phyloP scores from a whole-genome alignment of 2,113 vertebrate species.

The Rhipidura dahli region DNA sequence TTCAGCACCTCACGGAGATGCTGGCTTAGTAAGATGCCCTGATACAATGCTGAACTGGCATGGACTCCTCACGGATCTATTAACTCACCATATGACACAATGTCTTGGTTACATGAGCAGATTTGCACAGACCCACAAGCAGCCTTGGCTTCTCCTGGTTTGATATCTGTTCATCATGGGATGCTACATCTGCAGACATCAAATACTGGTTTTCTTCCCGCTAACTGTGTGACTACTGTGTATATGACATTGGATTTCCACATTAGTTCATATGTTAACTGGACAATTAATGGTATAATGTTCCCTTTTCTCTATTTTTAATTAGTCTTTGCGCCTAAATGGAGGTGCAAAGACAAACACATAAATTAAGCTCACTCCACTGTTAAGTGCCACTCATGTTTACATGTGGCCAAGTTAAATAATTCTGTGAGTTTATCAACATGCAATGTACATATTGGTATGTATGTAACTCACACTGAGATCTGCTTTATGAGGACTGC shows the following conservation, averaged over 20 bases:
- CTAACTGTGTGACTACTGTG: background rate
- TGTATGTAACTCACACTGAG: background rate
- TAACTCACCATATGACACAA: background rate
- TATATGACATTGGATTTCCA: background rate
- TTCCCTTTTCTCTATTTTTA: conserved; percentile 25
- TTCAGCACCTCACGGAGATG: background rate
- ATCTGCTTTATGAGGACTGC: background rate
- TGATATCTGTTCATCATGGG: background rate
- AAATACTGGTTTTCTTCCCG: background rate
- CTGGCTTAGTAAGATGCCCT: background rate
- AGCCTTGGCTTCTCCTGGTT: background rate
- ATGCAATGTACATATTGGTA: background rate
- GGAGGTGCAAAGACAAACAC: background rate
- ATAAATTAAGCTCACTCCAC: background rate
- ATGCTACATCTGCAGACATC: background rate
- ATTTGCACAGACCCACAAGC: background rate
- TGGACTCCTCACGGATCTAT: accelerated
- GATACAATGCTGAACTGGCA: background rate
- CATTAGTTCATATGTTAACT: background rate
- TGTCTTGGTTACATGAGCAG: background rate
- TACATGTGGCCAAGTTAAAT: background rate
- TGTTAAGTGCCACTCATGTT: background rate
- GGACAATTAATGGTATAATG: background rate
- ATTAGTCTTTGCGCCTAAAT: background rate
- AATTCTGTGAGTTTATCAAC: background rate